Percentiles rank a stretch among this genome's conserved stretches.
Conservation (phyloP, 1,140 invertebrate genomes). For the Drosophila yakuba region DNA sequence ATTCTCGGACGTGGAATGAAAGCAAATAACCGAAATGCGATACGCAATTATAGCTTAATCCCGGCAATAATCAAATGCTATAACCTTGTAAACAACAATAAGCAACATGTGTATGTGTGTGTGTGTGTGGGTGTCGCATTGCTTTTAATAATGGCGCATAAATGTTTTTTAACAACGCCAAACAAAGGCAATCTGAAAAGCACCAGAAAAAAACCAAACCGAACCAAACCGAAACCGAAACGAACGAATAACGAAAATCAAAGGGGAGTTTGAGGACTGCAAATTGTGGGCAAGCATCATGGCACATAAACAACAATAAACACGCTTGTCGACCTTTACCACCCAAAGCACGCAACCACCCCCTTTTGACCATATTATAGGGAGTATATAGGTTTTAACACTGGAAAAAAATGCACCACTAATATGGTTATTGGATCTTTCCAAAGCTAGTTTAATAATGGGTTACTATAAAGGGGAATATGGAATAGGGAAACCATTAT, state of each 20-base stretch:
- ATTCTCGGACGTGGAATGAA: constrained; percentile 57
- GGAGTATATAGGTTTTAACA: constrained; percentile 34
- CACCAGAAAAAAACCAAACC: constrained; percentile 44
- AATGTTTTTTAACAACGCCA: constrained; percentile 81
- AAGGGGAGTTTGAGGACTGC: constrained; percentile 64
- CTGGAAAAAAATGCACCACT: neutral
- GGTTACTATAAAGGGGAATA: no score
- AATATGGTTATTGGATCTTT: neutral
- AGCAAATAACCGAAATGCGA: constrained; percentile 75
- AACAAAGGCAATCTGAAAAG: constrained; percentile 76
- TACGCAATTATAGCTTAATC: constrained; percentile 82
- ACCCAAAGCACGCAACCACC: constrained; percentile 4
- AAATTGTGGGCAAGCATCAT: constrained; percentile 46
- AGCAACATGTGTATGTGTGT: constrained; percentile 55
- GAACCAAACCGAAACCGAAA: constrained; percentile 15
- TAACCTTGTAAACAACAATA: constrained; percentile 55
- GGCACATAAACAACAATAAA: constrained; percentile 79
- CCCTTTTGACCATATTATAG: constrained; percentile 66
- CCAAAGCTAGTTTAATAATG: no score
- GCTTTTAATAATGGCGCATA: constrained; percentile 76
- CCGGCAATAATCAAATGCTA: constrained; percentile 72
- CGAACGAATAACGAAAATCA: constrained; percentile 55
- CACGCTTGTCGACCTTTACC: constrained; percentile 61
- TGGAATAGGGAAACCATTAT: no score
- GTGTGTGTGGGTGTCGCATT: constrained; percentile 60